These are phyloP conservation scores for Pharmacophagus antenor DNA, from an alignment of 2,888 invertebrate species.

Conservation along the genomic window DNA sequence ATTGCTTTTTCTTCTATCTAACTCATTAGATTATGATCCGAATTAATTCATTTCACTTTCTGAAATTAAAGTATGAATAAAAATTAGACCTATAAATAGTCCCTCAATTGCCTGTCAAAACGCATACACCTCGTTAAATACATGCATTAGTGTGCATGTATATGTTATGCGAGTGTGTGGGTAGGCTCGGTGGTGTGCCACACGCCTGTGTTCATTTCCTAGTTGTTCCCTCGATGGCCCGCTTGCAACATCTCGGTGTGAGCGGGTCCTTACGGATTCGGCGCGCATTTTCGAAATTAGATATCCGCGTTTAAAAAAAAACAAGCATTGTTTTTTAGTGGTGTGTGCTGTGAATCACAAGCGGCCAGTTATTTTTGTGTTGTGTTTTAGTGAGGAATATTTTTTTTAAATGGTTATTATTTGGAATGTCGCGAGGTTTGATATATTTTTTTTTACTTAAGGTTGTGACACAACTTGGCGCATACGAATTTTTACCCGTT, in stretches of 20 bases:
- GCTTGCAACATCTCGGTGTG: constrained; percentile 75
- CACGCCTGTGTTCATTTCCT: constrained; percentile 71
- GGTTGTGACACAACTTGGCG: constrained; percentile 42
- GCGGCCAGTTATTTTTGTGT: constrained; percentile 39
- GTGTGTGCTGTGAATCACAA: constrained; percentile 35
- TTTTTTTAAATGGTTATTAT: constrained; percentile 32
- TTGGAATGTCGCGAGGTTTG: constrained; percentile 42
- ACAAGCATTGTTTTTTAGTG: constrained; percentile 39
- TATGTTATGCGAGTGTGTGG: constrained; percentile 42
- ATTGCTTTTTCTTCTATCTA: background rate
- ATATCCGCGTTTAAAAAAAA: constrained; percentile 35
- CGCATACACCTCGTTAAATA: constrained; percentile 53
- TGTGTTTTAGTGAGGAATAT: constrained; percentile 40
- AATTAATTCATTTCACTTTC: background rate
- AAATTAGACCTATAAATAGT: constrained; percentile 64
- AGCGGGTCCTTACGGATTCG: constrained; percentile 72
- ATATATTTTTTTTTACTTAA: constrained; percentile 30
- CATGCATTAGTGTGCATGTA: constrained; percentile 45
- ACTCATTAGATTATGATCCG: background rate
- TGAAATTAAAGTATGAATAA: constrained; percentile 14
- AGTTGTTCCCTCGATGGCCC: constrained; percentile 75
- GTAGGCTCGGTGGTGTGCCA: constrained; percentile 51
- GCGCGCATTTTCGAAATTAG: constrained; percentile 62
- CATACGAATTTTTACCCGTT: constrained; percentile 25
- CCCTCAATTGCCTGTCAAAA: constrained; percentile 63